Percentiles rank a stretch among this genome's conserved stretches.
Conservation (phyloP, 2,888 invertebrate species). For the Sphaerophoria taeniata region DNA sequence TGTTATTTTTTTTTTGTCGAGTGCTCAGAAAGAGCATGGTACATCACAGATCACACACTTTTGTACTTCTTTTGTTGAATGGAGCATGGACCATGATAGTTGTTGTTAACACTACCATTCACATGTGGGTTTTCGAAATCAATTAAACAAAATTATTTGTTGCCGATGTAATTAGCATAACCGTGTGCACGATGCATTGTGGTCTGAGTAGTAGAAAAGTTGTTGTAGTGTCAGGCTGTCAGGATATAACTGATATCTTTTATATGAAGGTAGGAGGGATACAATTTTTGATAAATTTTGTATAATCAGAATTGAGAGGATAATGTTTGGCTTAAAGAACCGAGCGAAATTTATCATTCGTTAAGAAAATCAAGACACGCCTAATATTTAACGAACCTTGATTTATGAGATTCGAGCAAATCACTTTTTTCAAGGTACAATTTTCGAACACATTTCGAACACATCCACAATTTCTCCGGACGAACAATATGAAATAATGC, state of each 20-base stretch:
- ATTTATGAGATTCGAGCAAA: too few relatives aligned
- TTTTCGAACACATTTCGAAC: too few relatives aligned
- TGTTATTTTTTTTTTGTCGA: slow-evolving; percentile 22
- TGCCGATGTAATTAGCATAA: slow-evolving; percentile 75
- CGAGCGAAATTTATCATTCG: too few relatives aligned
- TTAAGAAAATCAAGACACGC: too few relatives aligned
- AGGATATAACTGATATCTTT: slow-evolving; percentile 11
- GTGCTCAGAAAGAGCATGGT: neutral
- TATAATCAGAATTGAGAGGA: too few relatives aligned
- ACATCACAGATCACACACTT: slow-evolving; percentile 26
- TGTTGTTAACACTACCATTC: slow-evolving; percentile 71
- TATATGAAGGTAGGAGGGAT: neutral
- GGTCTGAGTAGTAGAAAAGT: slow-evolving; percentile 48
- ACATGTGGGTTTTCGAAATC: slow-evolving; percentile 72
- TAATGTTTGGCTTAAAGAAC: too few relatives aligned
- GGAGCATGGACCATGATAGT: slow-evolving; percentile 67
- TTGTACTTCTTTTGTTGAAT: slow-evolving; percentile 58
- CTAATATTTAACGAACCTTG: too few relatives aligned
- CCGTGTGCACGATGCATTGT: slow-evolving; percentile 69
- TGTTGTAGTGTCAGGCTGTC: slow-evolving; percentile 28
- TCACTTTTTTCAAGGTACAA: too few relatives aligned
- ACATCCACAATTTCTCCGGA: too few relatives aligned
- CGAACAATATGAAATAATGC: too few relatives aligned
- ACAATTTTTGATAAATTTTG: too few relatives aligned
- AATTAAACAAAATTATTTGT: slow-evolving; percentile 75